Base-by-base conservation (phyloP, 2,113 vertebrate species). In the Pandion haliaetus region DNA sequence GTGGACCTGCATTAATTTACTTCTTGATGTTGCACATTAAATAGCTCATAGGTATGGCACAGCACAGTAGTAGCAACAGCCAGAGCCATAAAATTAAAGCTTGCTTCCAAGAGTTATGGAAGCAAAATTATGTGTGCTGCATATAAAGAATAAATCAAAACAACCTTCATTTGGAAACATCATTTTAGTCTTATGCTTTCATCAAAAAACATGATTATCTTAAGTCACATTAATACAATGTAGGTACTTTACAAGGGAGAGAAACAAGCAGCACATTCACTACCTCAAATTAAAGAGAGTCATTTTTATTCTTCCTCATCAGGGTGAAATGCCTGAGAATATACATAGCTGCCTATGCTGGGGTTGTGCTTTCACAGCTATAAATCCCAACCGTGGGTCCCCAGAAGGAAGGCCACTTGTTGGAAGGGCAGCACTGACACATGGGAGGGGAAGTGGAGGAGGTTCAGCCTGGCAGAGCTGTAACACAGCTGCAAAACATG, bases 1-100 rank as follows among this genome's bases (percentile, higher is more conserved):
- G 92, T 94, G 94, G 86, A 74, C 91, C 87, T 38, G 71, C 93
- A 91, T 91, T 95, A 93, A 97, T 97, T 95, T 86, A 84, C 89
- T 97, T 87, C 84, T 95, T n/a, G 5, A 62, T 2, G 66, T 70
- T 80, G 89, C 89, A 90, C 84, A 73, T 90, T 96, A 91, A 97
- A 92, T 24, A 86, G 95, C 96, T 95, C 59, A 12, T 23, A 95
- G 95, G 96, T 96, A 76, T 24, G 3, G 84, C 93, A 72, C 63
- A 52, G 77, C 79, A 47, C 78, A 92, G 79, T 8, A 80, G 86
- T 5, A 83, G 54, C 86, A 80, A 50, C 62, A 84, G 67, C 84
- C 89, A 94, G 69, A 86, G 65, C 66, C 61, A 91, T 69, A 71
- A 94, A 94, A 95, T 87, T 82, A 91, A 93, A 94, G 85, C 88